These are phyloP conservation scores for Temnothorax longispinosus DNA, from an alignment of 1,140 invertebrate species.

Conservation along the genomic window DNA sequence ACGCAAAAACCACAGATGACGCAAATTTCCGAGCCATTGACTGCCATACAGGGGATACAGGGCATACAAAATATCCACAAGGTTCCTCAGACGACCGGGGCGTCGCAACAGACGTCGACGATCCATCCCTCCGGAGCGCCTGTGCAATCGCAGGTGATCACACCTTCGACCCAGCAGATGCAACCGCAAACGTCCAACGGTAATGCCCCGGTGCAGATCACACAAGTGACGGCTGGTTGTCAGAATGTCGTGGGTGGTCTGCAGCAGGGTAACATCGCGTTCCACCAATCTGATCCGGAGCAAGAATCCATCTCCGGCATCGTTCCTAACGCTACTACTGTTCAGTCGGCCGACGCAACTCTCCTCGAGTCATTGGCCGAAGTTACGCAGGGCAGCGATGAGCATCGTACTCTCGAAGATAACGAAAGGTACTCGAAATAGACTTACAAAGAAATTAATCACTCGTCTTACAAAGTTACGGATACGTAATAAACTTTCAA, in stretches of 20 bases:
- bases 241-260: slow-evolving; percentile 74
- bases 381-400: slow-evolving; percentile 83
- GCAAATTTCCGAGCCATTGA: slow-evolving; percentile 79
- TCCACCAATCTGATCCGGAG: slow-evolving; percentile 82
- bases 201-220: slow-evolving; percentile 77
- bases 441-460: neutral
- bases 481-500: neutral
- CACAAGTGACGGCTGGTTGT: slow-evolving; percentile 79
- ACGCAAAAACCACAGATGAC: slow-evolving; percentile 71
- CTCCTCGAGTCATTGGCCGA: slow-evolving; percentile 84
- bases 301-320: slow-evolving; percentile 82
- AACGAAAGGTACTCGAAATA: slow-evolving; percentile 87
- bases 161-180: slow-evolving; percentile 70
- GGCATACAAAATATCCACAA: slow-evolving; percentile 83
- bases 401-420: slow-evolving; percentile 86
- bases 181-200: slow-evolving; percentile 71
- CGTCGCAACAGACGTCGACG: slow-evolving; percentile 74
- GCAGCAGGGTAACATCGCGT: slow-evolving; percentile 71
- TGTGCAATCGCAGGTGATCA: slow-evolving; percentile 76
- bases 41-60: slow-evolving; percentile 80
- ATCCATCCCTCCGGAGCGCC: slow-evolving; percentile 75
- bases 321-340: slow-evolving; percentile 63
- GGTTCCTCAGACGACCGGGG: slow-evolving; percentile 80
- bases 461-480: neutral
- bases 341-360: slow-evolving; percentile 79